Evolutionary conservation across 2,113 vertebrate genomes (phyloP).

Genomic region (Tupaia tana): DNA sequence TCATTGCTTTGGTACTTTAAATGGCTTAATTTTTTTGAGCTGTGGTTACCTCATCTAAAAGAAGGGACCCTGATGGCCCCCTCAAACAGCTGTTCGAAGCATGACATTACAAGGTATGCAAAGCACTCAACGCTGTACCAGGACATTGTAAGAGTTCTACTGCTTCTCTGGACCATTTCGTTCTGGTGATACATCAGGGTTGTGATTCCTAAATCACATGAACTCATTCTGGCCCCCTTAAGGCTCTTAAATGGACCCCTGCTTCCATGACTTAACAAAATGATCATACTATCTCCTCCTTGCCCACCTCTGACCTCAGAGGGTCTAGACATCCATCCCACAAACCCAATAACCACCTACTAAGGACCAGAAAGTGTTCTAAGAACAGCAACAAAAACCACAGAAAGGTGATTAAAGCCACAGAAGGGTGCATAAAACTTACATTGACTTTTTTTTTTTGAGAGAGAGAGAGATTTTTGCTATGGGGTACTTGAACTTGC

Average conservation of each 20-base stretch:
- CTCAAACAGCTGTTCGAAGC: neutral
- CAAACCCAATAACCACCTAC: neutral
- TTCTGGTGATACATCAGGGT: neutral
- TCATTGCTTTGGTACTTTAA: neutral
- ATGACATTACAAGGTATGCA: neutral
- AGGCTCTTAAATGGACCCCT: neutral
- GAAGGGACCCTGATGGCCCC: neutral
- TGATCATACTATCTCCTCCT: no score
- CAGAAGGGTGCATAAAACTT: neutral
- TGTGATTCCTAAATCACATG: neutral
- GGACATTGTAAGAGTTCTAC: neutral
- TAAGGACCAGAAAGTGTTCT: neutral
- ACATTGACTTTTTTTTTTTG: neutral
- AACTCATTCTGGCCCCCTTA: neutral
- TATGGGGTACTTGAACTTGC: no score
- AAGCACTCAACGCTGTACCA: accelerated
- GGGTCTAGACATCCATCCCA: neutral
- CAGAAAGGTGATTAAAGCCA: no score
- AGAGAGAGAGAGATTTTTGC: no score
- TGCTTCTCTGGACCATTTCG: neutral
- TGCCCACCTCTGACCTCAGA: neutral
- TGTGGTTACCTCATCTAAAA: neutral
- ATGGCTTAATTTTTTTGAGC: neutral
- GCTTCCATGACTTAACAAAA: neutral
- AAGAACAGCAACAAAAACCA: neutral